Percentiles rank a stretch among this genome's conserved stretches.
phyloP scores from a whole-genome alignment of 2,113 vertebrate species.

The Aramus guarauna region DNA sequence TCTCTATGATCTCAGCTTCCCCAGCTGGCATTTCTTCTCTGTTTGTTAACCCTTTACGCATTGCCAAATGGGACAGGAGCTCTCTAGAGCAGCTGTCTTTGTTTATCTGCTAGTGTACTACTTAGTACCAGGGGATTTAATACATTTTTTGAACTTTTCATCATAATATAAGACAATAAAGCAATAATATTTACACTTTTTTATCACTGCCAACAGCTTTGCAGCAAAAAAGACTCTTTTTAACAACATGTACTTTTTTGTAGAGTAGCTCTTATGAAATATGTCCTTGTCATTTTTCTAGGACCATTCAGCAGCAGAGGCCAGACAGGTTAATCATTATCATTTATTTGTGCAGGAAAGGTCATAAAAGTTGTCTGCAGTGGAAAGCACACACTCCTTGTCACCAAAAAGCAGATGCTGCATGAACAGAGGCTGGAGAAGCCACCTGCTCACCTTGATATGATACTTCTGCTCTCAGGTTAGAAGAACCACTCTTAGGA shows the following conservation, averaged over 20 bases:
- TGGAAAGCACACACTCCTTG: neutral
- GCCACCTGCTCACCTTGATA: neutral
- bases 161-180: neutral
- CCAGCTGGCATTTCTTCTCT: neutral
- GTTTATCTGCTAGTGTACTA: neutral
- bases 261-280: constrained; percentile 12
- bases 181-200: neutral
- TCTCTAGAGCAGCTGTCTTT: neutral
- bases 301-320: neutral
- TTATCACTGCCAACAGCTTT: neutral
- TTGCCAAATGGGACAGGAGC: neutral
- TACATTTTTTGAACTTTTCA: neutral
- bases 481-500: neutral
- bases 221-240: neutral
- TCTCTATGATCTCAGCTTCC: neutral
- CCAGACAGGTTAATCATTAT: constrained; percentile 55
- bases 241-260: neutral
- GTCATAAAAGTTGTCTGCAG: constrained; percentile 1
- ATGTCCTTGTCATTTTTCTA: neutral
- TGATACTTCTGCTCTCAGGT: neutral
- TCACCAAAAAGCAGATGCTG: neutral
- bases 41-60: neutral
- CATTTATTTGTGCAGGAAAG: constrained; percentile 38
- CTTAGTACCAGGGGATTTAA: neutral
- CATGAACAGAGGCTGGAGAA: neutral